A percentile compares a stretch with the other conserved stretches of the same genome.
Evolutionary conservation across 2,797 vertebrate species (phyloP).

Genomic region (Urophycis tenuis): DNA sequence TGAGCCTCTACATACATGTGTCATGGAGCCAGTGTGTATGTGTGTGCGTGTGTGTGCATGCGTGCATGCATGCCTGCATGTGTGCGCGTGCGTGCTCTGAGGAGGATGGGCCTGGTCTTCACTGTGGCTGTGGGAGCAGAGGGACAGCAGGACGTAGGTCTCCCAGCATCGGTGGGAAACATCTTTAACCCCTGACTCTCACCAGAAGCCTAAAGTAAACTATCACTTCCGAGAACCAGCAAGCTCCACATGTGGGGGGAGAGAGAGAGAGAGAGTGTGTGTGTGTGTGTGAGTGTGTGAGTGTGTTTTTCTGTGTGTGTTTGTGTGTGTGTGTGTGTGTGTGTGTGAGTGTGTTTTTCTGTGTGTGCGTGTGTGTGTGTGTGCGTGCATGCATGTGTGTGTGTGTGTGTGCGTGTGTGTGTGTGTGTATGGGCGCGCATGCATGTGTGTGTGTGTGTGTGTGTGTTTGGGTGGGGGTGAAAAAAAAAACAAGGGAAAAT

Average conservation of each 20-base stretch:
- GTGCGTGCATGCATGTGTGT: constrained; percentile 3
- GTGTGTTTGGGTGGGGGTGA: constrained; percentile 5
- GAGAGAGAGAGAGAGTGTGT: constrained; percentile 5
- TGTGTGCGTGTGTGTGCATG: background rate
- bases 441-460: constrained; percentile 20
- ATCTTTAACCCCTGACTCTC: constrained; percentile 69
- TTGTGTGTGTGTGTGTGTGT: constrained; percentile 5
- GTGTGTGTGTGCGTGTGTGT: constrained; percentile 17
- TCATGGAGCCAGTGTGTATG: background rate
- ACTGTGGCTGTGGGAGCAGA: constrained; percentile 48
- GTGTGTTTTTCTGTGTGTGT: constrained; percentile 12
- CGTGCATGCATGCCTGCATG: background rate
- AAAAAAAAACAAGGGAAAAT: background rate
- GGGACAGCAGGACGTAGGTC: constrained; percentile 50
- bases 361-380: constrained; percentile 14
- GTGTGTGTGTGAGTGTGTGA: constrained; percentile 15
- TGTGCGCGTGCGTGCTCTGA: background rate
- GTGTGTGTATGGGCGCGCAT: constrained; percentile 15
- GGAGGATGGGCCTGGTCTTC: background rate
- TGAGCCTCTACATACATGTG: background rate
- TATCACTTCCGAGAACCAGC: constrained; percentile 60
- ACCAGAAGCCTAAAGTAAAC: constrained; percentile 67
- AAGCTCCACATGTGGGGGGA: constrained; percentile 32
- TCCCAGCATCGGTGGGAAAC: constrained; percentile 68
- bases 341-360: constrained; percentile 16